phyloP scores from a whole-genome alignment of 2,113 vertebrate species.

The Cephalopholis sonnerati region DNA sequence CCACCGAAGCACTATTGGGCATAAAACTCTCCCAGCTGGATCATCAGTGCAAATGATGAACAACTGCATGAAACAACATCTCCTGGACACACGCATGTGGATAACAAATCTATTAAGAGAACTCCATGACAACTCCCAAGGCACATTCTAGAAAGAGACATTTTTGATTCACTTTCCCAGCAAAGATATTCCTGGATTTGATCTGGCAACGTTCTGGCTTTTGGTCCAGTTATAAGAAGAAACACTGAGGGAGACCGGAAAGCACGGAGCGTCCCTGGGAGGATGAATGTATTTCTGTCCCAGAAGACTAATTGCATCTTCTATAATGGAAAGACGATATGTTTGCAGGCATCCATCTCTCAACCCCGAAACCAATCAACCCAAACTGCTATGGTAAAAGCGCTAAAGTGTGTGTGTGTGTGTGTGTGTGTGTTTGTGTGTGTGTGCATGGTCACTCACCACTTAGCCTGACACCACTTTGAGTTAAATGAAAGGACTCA shows the following conservation, averaged over 20 bases:
- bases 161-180: background rate
- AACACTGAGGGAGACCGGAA: slow-evolving; percentile 30
- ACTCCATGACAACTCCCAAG: background rate
- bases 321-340: background rate
- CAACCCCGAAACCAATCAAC: background rate
- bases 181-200: too few relatives aligned
- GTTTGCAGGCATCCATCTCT: slow-evolving; percentile 18
- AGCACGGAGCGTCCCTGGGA: slow-evolving; percentile 18
- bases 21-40: background rate
- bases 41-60: background rate
- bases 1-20: background rate
- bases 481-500: slow-evolving; percentile 44
- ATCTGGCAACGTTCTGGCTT: background rate
- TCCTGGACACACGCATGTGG: background rate
- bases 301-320: slow-evolving; percentile 19
- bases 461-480: slow-evolving; percentile 42
- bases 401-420: background rate
- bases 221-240: slow-evolving; percentile 27
- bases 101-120: background rate
- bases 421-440: slow-evolving; percentile 2
- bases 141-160: background rate
- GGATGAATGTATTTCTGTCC: slow-evolving; percentile 31
- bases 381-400: background rate
- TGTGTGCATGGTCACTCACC: slow-evolving; percentile 43
- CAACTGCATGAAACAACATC: background rate